Conservation (phyloP, 2,888 invertebrate species). For the Eupithecia subumbrata region DNA sequence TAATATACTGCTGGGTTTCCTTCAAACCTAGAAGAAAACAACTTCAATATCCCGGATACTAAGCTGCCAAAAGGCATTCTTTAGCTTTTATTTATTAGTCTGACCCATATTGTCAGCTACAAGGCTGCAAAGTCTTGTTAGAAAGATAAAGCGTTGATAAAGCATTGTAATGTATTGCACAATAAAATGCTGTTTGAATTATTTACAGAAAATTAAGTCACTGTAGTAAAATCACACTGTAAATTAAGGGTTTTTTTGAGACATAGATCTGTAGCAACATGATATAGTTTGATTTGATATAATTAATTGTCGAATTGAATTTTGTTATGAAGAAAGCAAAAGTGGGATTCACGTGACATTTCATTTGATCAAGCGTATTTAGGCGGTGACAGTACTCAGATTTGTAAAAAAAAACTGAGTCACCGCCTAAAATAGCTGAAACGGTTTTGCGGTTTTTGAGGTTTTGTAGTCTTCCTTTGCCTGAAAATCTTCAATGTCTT, state of each 20-base stretch:
- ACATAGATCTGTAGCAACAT: not conserved
- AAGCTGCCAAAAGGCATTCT: conserved; percentile 10
- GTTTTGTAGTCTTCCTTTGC: not conserved
- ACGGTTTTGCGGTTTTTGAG: too few relatives aligned
- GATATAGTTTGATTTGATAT: not conserved
- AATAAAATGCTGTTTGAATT: not conserved
- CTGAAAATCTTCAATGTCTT: not conserved
- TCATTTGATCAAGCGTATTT: not conserved
- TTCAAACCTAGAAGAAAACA: too few relatives aligned
- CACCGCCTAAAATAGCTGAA: too few relatives aligned
- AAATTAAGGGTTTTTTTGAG: not conserved
- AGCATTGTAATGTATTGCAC: not conserved
- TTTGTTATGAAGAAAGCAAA: too few relatives aligned
- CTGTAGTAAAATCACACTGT: too few relatives aligned
- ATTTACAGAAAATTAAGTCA: not conserved
- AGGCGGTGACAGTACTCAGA: too few relatives aligned
- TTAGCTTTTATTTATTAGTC: conserved; percentile 30
- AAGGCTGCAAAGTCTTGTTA: not conserved
- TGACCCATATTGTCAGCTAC: conserved; percentile 28
- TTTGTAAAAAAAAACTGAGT: too few relatives aligned
- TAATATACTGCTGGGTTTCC: not conserved
- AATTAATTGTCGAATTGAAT: not conserved
- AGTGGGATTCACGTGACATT: not conserved
- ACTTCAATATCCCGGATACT: not conserved
- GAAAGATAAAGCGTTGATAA: not conserved